phyloP scores from a whole-genome alignment of 2,888 invertebrate species.

The Thecophora atra region DNA sequence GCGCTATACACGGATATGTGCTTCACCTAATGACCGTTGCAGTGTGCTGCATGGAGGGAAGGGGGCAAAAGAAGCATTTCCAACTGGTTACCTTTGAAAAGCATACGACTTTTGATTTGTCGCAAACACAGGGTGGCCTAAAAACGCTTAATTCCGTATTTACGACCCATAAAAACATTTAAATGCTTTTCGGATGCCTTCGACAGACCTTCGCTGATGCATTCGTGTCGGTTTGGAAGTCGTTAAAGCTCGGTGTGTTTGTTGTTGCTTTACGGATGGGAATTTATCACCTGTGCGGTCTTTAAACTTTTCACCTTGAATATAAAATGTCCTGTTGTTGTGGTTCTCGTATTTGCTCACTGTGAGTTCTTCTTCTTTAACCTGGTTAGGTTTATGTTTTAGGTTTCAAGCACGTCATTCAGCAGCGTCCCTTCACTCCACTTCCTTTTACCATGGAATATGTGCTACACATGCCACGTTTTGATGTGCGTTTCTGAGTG shows the following conservation, averaged over 20 bases:
- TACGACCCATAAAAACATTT: conserved; percentile 33
- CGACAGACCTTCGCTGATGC: conserved; percentile 1
- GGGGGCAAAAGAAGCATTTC: neutral
- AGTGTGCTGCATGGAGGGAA: neutral
- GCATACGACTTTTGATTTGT: conserved; percentile 1
- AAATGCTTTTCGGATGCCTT: conserved; percentile 23
- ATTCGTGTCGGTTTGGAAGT: conserved; percentile 4
- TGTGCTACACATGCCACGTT: neutral
- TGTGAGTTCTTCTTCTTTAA: neutral
- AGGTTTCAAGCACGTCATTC: neutral
- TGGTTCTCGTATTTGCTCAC: too few species aligned
- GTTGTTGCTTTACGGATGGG: conserved; percentile 1
- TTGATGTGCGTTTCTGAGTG: conserved; percentile 8
- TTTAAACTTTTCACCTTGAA: conserved; percentile 25
- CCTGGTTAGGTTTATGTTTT: neutral
- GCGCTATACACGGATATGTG: too few species aligned
- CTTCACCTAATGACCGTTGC: neutral
- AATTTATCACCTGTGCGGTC: conserved; percentile 15
- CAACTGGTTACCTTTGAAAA: neutral
- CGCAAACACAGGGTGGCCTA: conserved; percentile 15
- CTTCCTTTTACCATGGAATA: neutral
- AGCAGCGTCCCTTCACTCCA: conserved; percentile 2
- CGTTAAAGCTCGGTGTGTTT: neutral
- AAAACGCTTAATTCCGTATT: conserved; percentile 15
- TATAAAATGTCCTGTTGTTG: neutral